Evolutionary conservation across 2,797 vertebrate genomes (phyloP).

Genomic region (Acanthurus tractus): DNA sequence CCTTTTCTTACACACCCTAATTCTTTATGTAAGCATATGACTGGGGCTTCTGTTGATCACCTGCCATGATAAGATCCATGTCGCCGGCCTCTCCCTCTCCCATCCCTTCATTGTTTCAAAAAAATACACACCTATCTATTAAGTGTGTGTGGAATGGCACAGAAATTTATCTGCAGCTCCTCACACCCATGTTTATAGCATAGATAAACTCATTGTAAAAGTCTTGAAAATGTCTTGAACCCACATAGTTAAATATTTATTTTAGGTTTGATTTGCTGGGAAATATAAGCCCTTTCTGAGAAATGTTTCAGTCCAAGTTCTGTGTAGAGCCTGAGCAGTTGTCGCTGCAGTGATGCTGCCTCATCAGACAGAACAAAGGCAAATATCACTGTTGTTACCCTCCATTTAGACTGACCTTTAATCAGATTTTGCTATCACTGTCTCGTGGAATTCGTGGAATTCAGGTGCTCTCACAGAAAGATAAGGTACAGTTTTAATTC

Average conservation of each 20-base stretch:
- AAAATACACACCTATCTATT: slow-evolving; percentile 5
- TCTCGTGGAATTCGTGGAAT: slow-evolving; percentile 29
- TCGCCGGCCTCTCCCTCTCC: not conserved
- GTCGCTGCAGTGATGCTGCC: not conserved
- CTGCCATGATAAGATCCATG: not conserved
- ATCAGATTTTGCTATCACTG: slow-evolving; percentile 10
- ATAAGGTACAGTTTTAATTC: slow-evolving; percentile 27
- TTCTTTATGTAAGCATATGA: not conserved
- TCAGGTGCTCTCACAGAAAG: slow-evolving; percentile 20
- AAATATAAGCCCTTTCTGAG: slow-evolving; percentile 6
- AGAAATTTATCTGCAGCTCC: not conserved
- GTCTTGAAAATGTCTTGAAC: slow-evolving; percentile 4
- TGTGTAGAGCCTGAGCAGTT: not conserved
- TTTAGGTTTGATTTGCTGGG: slow-evolving; percentile 29
- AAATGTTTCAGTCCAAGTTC: slow-evolving; percentile 9
- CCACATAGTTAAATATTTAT: slow-evolving; percentile 31
- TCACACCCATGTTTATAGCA: slow-evolving; percentile 11
- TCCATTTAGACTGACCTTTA: slow-evolving; percentile 5
- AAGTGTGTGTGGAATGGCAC: not conserved
- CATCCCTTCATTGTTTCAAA: slow-evolving; percentile 2
- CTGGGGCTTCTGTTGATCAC: slow-evolving; percentile 31
- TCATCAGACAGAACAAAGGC: not conserved
- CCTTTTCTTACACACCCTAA: slow-evolving; percentile 35
- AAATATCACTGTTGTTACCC: not conserved
- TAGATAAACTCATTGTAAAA: not conserved